Percentiles rank a stretch among this genome's conserved stretches.
These are phyloP conservation scores for Philaenus spumarius DNA, from an alignment of 1,140 invertebrate species.

Conservation along the genomic window DNA sequence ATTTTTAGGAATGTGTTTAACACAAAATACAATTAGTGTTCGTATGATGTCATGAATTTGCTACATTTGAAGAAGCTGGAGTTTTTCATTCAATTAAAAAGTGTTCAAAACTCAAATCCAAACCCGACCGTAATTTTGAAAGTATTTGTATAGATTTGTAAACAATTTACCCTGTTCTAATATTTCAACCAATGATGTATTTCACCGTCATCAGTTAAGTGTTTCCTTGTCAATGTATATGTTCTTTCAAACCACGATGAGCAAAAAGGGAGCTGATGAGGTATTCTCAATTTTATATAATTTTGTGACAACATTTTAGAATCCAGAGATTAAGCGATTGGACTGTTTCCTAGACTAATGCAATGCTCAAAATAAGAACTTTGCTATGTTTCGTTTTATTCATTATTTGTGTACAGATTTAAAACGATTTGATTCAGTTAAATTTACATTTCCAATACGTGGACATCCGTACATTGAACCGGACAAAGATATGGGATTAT, in stretches of 20 bases:
- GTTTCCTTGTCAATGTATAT: too few species aligned
- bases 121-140: background rate
- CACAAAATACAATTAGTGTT: constrained; percentile 17
- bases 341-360: too few species aligned
- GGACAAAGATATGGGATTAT: too few species aligned
- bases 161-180: constrained; percentile 15
- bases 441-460: too few species aligned
- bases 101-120: background rate
- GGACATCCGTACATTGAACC: too few species aligned
- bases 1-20: constrained; percentile 18
- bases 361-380: too few species aligned
- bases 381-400: too few species aligned
- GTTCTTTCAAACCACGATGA: background rate
- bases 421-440: too few species aligned
- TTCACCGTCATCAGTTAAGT: background rate
- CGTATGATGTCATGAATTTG: constrained; percentile 8
- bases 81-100: constrained; percentile 11
- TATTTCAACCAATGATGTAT: background rate
- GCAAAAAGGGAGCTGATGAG: constrained; percentile 23
- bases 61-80: constrained; percentile 8
- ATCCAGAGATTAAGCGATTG: constrained; percentile 3
- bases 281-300: constrained; percentile 22
- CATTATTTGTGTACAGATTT: too few species aligned
- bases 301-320: constrained; percentile 15
- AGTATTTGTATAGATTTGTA: constrained; percentile 12